A percentile compares a stretch with the other conserved stretches of the same genome.
These are phyloP conservation scores for Myanophis thanlyinensis DNA, from an alignment of 2,113 vertebrate species.

Conservation along the genomic window DNA sequence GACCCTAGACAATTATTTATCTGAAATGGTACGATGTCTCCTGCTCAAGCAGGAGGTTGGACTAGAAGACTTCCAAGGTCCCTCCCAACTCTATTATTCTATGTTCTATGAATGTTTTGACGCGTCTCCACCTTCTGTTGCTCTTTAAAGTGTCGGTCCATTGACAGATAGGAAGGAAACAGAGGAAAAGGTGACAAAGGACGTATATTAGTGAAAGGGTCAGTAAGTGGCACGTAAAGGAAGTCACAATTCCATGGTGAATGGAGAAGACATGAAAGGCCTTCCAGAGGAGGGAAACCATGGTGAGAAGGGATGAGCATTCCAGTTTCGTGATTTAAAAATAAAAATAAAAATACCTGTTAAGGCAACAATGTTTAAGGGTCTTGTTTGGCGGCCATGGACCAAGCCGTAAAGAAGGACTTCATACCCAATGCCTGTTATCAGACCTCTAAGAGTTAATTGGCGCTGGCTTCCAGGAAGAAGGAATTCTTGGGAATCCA, in stretches of 20 bases:
- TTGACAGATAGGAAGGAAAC: slow-evolving; percentile 10
- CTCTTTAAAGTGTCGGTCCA: slow-evolving; percentile 22
- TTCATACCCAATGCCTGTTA: slow-evolving; percentile 83
- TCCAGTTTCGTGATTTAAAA: slow-evolving; percentile 42
- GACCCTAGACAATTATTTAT: not conserved
- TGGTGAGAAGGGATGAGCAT: slow-evolving; percentile 33
- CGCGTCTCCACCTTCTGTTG: slow-evolving; percentile 10
- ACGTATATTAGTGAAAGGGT: slow-evolving; percentile 31
- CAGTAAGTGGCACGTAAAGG: slow-evolving; percentile 22
- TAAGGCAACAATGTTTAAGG: slow-evolving; percentile 86
- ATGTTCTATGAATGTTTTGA: not conserved
- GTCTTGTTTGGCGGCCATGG: slow-evolving; percentile 85
- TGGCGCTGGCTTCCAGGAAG: slow-evolving; percentile 76
- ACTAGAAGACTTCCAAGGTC: not conserved
- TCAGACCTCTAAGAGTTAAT: slow-evolving; percentile 79
- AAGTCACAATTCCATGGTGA: slow-evolving; percentile 47
- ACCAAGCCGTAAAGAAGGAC: slow-evolving; percentile 85
- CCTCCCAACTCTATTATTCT: not conserved
- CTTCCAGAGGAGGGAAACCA: slow-evolving; percentile 33
- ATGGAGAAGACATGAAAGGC: slow-evolving; percentile 33
- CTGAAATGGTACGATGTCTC: not conserved
- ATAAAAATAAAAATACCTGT: slow-evolving; percentile 86
- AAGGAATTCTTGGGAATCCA: slow-evolving; percentile 88
- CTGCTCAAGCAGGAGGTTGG: not conserved
- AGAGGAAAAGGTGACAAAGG: slow-evolving; percentile 19